Conservation (phyloP, 2,797 vertebrate species). For the Anomalospiza imberbis region DNA sequence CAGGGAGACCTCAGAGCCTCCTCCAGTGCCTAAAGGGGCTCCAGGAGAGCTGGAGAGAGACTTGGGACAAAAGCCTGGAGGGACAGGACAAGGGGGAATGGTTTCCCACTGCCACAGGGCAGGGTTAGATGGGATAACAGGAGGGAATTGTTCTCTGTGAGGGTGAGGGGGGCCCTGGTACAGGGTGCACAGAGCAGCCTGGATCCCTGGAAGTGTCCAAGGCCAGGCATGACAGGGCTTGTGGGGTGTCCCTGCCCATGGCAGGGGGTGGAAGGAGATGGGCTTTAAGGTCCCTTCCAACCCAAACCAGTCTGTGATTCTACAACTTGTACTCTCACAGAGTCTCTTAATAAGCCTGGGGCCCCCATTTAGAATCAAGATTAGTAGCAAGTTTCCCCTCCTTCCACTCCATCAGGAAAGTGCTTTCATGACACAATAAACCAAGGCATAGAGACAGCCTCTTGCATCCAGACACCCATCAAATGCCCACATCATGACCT, state of each 20-base stretch:
- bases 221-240: rapidly evolving
- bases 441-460: background rate
- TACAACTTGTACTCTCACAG: background rate
- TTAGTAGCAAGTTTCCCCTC: background rate
- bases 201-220: background rate
- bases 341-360: background rate
- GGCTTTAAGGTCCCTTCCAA: background rate
- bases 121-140: rapidly evolving
- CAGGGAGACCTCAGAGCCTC: background rate
- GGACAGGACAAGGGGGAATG: background rate
- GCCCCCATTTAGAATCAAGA: background rate
- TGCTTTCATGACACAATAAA: background rate
- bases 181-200: background rate
- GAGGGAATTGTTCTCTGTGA: rapidly evolving
- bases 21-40: background rate
- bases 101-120: background rate
- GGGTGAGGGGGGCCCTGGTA: rapidly evolving
- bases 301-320: background rate
- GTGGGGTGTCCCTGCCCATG: background rate
- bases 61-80: rapidly evolving
- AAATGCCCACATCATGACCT: background rate
- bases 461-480: rapidly evolving
- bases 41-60: background rate
- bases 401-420: background rate
- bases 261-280: background rate